Evolutionary conservation across 2,113 vertebrate species (phyloP).

Genomic region (Cyrtonyx montezumae): DNA sequence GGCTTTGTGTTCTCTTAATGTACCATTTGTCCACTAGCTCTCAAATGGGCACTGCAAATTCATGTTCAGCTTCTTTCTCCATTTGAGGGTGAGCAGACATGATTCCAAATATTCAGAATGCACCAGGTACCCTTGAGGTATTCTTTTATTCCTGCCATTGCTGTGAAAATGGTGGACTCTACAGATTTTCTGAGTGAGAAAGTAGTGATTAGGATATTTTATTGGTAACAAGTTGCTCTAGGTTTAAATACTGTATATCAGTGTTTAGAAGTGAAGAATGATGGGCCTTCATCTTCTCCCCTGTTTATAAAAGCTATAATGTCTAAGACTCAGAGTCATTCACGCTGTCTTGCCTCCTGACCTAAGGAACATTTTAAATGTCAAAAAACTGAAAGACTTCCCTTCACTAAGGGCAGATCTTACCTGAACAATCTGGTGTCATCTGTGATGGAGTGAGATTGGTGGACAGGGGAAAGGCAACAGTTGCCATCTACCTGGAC

Average conservation of each 20-base stretch:
- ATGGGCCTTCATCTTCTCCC: not conserved
- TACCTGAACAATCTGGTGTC: too few relatives aligned
- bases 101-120: not conserved
- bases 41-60: not conserved
- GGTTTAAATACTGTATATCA: not conserved
- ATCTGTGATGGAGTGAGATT: too few relatives aligned
- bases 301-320: not conserved
- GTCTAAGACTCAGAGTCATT: not conserved
- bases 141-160: not conserved
- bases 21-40: not conserved
- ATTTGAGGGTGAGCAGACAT: accelerated
- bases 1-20: not conserved
- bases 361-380: not conserved
- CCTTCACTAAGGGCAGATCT: too few relatives aligned
- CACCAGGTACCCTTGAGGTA: not conserved
- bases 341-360: not conserved
- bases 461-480: too few relatives aligned
- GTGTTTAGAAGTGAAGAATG: not conserved
- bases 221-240: not conserved
- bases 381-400: not conserved
- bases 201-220: not conserved
- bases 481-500: too few relatives aligned
- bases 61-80: not conserved
- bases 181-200: not conserved
- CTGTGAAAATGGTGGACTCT: not conserved